Evolutionary conservation across 2,888 invertebrate species (phyloP).

Genomic region (Dysmachus trigonus): DNA sequence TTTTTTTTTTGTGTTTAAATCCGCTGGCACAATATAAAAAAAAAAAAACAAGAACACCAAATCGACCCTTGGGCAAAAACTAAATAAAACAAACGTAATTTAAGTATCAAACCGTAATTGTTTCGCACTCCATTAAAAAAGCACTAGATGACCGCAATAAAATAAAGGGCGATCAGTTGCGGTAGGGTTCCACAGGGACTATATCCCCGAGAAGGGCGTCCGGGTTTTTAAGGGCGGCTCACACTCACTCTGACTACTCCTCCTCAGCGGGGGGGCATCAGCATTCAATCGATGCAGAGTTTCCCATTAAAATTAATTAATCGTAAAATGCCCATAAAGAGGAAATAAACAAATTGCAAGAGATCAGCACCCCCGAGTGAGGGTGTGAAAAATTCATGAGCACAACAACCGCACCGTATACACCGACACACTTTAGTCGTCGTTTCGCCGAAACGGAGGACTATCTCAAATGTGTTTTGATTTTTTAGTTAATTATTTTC

Average conservation of each 20-base stretch:
- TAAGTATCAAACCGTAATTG: neutral
- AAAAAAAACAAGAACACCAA: too few relatives aligned
- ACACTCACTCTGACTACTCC: neutral
- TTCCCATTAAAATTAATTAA: neutral
- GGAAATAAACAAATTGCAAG: neutral
- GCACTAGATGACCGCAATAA: neutral
- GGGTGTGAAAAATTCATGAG: constrained; percentile 19
- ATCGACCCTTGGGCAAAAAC: neutral
- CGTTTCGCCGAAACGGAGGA: neutral
- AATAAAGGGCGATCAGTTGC: neutral
- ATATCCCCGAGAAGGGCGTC: neutral
- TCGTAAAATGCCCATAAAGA: neutral
- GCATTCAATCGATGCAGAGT: neutral
- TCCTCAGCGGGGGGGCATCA: neutral
- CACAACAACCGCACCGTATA: constrained; percentile 3
- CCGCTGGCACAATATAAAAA: neutral
- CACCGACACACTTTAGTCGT: neutral
- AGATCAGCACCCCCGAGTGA: neutral
- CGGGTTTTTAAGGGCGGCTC: neutral
- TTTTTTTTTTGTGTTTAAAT: neutral
- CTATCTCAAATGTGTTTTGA: neutral
- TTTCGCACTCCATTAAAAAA: neutral
- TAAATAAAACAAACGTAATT: neutral
- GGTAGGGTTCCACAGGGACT: neutral
- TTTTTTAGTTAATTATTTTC: too few relatives aligned